Evolutionary conservation across 2,888 invertebrate genomes (phyloP), one percentile per base, ranked within the genome.

Genomic region (Andrena bicolor): DNA sequence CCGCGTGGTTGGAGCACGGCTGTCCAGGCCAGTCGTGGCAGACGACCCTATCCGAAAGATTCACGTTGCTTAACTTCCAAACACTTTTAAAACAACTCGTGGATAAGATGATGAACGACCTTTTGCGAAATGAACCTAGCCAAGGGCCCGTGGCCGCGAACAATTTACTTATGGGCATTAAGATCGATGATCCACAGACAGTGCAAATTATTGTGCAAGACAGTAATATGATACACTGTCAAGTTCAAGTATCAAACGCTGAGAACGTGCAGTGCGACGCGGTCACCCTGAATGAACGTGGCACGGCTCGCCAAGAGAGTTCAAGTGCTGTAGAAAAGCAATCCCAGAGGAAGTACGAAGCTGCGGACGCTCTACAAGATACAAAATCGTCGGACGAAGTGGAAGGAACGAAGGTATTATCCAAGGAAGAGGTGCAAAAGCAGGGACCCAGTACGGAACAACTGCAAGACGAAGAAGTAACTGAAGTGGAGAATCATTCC

Each of bases 11-110:
- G 4, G 41, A 65, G 8, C 70, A 78, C 26, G 30, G 48, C 16
- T 78, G 41, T 35, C 51, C 70, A 10, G 8, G 51, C 8, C 2
- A 41, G 28, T 13, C 58, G 6, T 80, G 80, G 80, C 13, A 3
- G 6, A 10, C 10, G 16, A 66, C 78, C 66, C 1, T 65, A 26
- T n/a, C 8, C 5, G 10, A 78, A 28, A 71, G 78, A 65, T 51
- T n/a, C 10, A 0, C 16, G n/a, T 30, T 80, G 28, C 60, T 80
- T 66, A 4, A 70, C 13, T 77, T 77, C 48, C 78, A 71, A 35
- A 78, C 70, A 2, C 48, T 61, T 32, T 28, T 80, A 13, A 77
- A 78, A 48, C 49, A 41, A 8, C 2, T 61, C 2, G 51, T 78
- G n/a, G 70, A 70, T 2, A 80, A 80, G 26, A 41, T 49, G 10